Evolutionary conservation across 2,113 vertebrate genomes (phyloP).

Genomic region (Cyprinodon brontotheroides): DNA sequence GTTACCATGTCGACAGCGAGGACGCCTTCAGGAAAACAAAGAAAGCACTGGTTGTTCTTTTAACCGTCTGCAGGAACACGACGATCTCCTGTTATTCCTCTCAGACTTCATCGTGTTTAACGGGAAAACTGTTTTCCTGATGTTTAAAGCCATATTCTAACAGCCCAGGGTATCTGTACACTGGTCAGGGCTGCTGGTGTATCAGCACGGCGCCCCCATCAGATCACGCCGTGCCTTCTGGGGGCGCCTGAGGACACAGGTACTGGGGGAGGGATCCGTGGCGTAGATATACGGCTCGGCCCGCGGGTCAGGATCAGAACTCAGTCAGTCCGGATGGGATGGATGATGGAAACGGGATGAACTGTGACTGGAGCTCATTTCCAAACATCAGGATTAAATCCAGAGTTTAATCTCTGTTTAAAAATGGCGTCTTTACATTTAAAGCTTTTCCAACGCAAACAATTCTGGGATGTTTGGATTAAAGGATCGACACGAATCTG

Average conservation of each 20-base stretch:
- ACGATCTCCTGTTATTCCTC: slow-evolving; percentile 64
- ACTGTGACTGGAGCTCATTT: no score
- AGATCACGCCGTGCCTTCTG: slow-evolving; percentile 73
- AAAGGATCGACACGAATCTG: slow-evolving; percentile 51
- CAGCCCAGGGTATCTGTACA: slow-evolving; percentile 60
- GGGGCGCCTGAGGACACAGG: slow-evolving; percentile 38
- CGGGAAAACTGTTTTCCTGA: slow-evolving; percentile 37
- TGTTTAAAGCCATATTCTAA: slow-evolving; percentile 77
- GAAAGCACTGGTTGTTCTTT: slow-evolving; percentile 75
- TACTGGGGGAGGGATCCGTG: slow-evolving; percentile 46
- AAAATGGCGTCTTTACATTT: no score
- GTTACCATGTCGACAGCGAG: slow-evolving; percentile 22
- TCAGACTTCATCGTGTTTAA: slow-evolving; percentile 47
- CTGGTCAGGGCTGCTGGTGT: slow-evolving; percentile 62
- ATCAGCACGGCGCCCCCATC: slow-evolving; percentile 33
- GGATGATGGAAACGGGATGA: no score
- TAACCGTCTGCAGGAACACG: slow-evolving; percentile 43
- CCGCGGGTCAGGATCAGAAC: no score
- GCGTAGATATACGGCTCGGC: slow-evolving; percentile 42
- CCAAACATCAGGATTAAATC: slow-evolving; percentile 8
- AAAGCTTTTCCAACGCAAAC: no score
- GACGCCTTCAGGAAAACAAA: slow-evolving; percentile 51
- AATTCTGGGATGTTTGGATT: not conserved
- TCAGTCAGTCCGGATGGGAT: no score
- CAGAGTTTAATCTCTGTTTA: not conserved